These are phyloP conservation scores for Lucilia sericata DNA, from an alignment of 1,140 invertebrate species.

Conservation along the genomic window DNA sequence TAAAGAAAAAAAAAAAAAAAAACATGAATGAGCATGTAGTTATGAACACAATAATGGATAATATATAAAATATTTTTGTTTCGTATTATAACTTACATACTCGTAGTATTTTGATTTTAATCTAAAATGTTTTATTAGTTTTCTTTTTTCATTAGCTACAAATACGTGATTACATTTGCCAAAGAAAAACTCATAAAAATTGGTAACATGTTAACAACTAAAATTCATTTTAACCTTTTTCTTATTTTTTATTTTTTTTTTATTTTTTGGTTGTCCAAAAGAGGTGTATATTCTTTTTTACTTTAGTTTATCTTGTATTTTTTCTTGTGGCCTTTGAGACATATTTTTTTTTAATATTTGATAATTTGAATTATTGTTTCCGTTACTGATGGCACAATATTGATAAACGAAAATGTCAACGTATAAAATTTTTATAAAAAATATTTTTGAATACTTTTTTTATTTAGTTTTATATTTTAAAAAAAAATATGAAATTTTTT, in stretches of 20 bases:
- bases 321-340: background rate
- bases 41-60: background rate
- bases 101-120: slow-evolving; percentile 20
- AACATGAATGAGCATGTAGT: background rate
- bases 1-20: too few relatives aligned
- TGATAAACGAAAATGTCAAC: slow-evolving; percentile 18
- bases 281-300: slow-evolving; percentile 2
- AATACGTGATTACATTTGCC: slow-evolving; percentile 44
- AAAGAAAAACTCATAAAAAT: slow-evolving; percentile 38
- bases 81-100: background rate
- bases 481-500: background rate
- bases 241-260: background rate
- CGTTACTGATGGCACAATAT: background rate
- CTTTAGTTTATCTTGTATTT: background rate
- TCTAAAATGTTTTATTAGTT: slow-evolving; percentile 44
- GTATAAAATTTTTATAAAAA: background rate
- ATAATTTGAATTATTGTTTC: slow-evolving; percentile 45
- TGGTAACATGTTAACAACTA: slow-evolving; percentile 31
- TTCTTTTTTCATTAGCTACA: slow-evolving; percentile 43
- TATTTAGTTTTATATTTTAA: background rate
- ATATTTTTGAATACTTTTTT: background rate
- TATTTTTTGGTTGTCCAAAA: background rate
- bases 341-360: slow-evolving; percentile 28
- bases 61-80: background rate
- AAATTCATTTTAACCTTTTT: background rate